These are phyloP conservation scores for Heteropelma amictum DNA, from an alignment of 2,888 invertebrate genomes.

Conservation along the genomic window DNA sequence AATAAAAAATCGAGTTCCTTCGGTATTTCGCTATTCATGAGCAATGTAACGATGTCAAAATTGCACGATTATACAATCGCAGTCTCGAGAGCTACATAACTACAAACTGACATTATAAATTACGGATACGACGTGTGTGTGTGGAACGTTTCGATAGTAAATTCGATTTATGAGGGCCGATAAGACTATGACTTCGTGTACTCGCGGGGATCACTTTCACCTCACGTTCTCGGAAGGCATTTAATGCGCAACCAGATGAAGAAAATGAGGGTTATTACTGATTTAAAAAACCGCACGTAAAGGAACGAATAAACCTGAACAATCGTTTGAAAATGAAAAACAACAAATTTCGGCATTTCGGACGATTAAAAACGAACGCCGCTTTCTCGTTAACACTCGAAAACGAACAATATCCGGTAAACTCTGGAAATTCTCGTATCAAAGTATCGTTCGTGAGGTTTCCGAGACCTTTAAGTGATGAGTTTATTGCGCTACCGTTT, in stretches of 20 bases:
- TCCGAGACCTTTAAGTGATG: neutral
- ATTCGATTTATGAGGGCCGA: conserved; percentile 37
- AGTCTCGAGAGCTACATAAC: neutral
- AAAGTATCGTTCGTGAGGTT: no score
- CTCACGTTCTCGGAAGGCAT: conserved; percentile 23
- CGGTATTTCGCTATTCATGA: neutral
- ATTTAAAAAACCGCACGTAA: neutral
- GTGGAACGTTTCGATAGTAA: conserved; percentile 29
- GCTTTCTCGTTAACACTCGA: no score
- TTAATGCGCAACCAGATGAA: neutral
- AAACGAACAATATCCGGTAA: no score
- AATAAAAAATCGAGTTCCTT: neutral
- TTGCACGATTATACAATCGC: neutral
- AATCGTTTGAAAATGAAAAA: neutral
- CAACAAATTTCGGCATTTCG: neutral
- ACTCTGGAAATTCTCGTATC: neutral
- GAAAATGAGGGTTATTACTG: no score
- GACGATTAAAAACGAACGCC: neutral
- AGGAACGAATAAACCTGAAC: neutral
- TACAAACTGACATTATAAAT: conserved; percentile 31
- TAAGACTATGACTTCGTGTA: conserved; percentile 30
- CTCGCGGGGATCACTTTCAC: conserved; percentile 35
- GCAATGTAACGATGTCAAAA: conserved; percentile 7
- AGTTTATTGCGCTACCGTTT: neutral
- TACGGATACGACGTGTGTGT: conserved; percentile 9